phyloP scores from a whole-genome alignment of 2,113 vertebrate species.

The Aptenodytes forsteri region DNA sequence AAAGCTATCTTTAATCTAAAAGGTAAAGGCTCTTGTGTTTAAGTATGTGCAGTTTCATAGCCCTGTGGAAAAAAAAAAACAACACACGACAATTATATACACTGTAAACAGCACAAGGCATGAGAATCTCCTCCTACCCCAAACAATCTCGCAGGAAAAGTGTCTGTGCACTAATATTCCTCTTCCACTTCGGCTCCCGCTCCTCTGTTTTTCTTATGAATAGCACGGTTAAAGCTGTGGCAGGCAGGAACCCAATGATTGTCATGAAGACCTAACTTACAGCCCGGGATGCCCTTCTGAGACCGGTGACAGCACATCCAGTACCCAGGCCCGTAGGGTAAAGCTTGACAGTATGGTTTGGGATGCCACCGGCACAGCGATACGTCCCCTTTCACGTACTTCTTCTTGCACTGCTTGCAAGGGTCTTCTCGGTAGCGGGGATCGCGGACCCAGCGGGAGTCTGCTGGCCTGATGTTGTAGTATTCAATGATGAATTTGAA shows the following conservation, averaged over 20 bases:
- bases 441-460: constrained; percentile 94
- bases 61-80: constrained; percentile 53
- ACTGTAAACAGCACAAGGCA: constrained; percentile 92
- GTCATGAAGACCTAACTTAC: constrained; percentile 94
- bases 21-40: constrained; percentile 80
- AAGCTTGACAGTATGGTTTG: constrained; percentile 93
- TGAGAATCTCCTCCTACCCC: constrained; percentile 64
- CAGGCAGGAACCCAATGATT: constrained; percentile 95
- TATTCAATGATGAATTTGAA: constrained; percentile 90
- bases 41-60: constrained; percentile 79
- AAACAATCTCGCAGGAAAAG: constrained; percentile 39
- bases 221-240: constrained; percentile 87
- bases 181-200: constrained; percentile 74
- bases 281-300: constrained; percentile 88
- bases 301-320: constrained; percentile 95
- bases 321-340: constrained; percentile 92
- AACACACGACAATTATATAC: constrained; percentile 81
- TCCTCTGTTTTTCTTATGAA: constrained; percentile 81
- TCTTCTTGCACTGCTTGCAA: constrained; percentile 96
- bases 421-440: constrained; percentile 94
- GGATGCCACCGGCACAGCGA: constrained; percentile 96
- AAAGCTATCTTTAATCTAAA: constrained; percentile 72
- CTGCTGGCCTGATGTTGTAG: constrained; percentile 89
- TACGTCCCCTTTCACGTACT: constrained; percentile 87
- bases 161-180: constrained; percentile 67